These are phyloP conservation scores for Enteromius radiatus DNA, from an alignment of 2,797 vertebrate species.

Conservation along the genomic window DNA sequence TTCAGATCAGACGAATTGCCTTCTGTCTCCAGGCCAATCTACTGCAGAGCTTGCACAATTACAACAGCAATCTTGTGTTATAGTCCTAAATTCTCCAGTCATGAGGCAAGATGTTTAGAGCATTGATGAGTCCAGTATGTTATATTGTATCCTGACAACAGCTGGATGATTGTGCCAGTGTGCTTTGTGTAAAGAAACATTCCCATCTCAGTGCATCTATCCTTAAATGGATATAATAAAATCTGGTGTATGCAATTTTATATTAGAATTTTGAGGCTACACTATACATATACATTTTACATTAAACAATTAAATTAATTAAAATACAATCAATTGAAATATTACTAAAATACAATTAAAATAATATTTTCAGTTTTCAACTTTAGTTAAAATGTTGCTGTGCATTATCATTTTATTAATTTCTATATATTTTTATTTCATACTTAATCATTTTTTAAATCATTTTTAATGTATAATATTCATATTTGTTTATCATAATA, in stretches of 20 bases:
- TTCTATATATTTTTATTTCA: too few species aligned
- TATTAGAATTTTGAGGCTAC: too few species aligned
- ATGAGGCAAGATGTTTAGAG: constrained; percentile 10
- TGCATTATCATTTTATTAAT: too few species aligned
- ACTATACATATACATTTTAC: not conserved
- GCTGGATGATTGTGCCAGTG: constrained; percentile 2
- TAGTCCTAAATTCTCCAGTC: constrained; percentile 22
- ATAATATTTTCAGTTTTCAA: too few species aligned
- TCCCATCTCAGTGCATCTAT: not conserved
- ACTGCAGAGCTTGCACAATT: not conserved
- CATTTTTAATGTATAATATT: too few species aligned
- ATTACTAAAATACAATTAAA: too few species aligned
- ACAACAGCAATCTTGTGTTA: constrained; percentile 14
- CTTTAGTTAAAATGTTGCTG: too few species aligned
- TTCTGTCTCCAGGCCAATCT: not conserved
- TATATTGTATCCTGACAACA: constrained; percentile 30
- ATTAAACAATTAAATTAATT: too few species aligned
- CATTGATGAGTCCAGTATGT: constrained; percentile 28
- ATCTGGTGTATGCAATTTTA: not conserved
- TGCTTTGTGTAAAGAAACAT: not conserved
- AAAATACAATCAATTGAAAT: too few species aligned
- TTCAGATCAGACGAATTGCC: not conserved
- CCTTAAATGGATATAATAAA: not conserved
- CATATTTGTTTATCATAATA: too few species aligned
- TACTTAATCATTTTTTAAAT: too few species aligned